Base-by-base conservation (phyloP, 2,888 invertebrate genomes). In the Ditylenchus weischeri region DNA sequence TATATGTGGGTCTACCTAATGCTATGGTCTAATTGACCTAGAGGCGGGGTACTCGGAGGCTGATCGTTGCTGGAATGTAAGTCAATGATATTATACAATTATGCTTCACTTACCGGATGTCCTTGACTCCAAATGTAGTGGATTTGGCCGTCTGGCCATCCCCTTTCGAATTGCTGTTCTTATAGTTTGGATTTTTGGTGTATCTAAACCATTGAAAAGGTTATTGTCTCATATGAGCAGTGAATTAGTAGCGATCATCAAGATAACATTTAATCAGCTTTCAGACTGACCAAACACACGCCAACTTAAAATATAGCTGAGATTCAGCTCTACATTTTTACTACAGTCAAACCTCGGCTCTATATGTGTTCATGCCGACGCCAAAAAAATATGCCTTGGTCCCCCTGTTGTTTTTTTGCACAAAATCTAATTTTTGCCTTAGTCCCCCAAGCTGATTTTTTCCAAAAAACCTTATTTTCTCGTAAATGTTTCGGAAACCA, bases 1-100 rank as follows among this genome's bases (percentile, higher is more conserved):
- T 43, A 43, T 13, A 43, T 43, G 1, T 35, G n/a, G 3, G 29
- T 29, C 61, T 58, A 79, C 78, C 77, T 78, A 59, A 80, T 79
- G 62, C 77, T 78, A 66, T 80, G 80, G 64, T 80, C 80, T 13
- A 80, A 57, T 62, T 75, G 74, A 23, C 72, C 72, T 10, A 76
- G 71, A 21, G 79, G 79, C 21, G 79, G 77, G 29, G 66, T 70
- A 15, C 58, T 58, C 35, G 49, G 65, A 19, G 62, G 66, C 54
- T 63, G 66, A 38, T 71, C 62, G 64, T 58, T 51, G 23, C 61
- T 54, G 43, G 43, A 43, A 43, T 43, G 43, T 43, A 29, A 29
- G 29, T 29, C 29, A 15, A 21, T 65, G 29, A 21, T 23, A 59
- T 49, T 59, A 36, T 60, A 57, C 49, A 35, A 50, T 48, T 35